Percentiles rank a stretch among this genome's conserved stretches.
phyloP scores from a whole-genome alignment of 2,797 vertebrate genomes.

The Epinephelus coioides region DNA sequence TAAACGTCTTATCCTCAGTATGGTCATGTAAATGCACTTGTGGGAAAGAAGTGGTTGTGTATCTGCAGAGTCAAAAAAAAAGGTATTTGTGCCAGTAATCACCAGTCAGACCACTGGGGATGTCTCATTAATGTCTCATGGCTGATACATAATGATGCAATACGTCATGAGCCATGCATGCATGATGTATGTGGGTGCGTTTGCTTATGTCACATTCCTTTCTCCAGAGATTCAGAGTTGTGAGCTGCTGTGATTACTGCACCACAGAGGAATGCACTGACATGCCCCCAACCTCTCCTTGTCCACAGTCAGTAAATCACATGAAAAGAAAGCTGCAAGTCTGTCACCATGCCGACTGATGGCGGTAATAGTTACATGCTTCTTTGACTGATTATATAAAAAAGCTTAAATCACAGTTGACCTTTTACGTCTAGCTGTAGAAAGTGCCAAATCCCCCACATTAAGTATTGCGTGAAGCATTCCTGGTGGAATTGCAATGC shows the following conservation, averaged over 20 bases:
- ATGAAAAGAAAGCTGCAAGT: slow-evolving; percentile 53
- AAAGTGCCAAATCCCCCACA: slow-evolving; percentile 12
- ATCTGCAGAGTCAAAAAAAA: slow-evolving; percentile 14
- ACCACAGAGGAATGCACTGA: slow-evolving; percentile 47
- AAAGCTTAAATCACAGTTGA: slow-evolving; percentile 23
- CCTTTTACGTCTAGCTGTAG: background rate
- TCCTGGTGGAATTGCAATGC: slow-evolving; percentile 3
- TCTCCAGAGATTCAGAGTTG: slow-evolving; percentile 13
- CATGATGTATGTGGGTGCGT: slow-evolving; percentile 5
- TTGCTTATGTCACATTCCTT: slow-evolving; percentile 22
- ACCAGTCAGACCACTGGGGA: slow-evolving; percentile 20
- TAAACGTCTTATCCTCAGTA: background rate
- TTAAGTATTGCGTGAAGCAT: background rate
- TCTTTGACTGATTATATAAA: slow-evolving; percentile 21
- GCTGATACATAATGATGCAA: slow-evolving; percentile 25
- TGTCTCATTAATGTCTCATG: slow-evolving; percentile 1
- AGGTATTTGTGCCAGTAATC: slow-evolving; percentile 24
- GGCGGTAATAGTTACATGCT: background rate
- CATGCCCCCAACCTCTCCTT: slow-evolving; percentile 34
- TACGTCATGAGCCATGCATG: background rate
- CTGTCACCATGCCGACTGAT: background rate
- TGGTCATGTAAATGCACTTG: background rate
- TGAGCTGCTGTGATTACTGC: slow-evolving; percentile 37
- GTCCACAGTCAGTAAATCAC: slow-evolving; percentile 38
- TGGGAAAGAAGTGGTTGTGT: slow-evolving; percentile 7